Conservation (phyloP, 2,888 invertebrate genomes). For the Philereme vetulata region DNA sequence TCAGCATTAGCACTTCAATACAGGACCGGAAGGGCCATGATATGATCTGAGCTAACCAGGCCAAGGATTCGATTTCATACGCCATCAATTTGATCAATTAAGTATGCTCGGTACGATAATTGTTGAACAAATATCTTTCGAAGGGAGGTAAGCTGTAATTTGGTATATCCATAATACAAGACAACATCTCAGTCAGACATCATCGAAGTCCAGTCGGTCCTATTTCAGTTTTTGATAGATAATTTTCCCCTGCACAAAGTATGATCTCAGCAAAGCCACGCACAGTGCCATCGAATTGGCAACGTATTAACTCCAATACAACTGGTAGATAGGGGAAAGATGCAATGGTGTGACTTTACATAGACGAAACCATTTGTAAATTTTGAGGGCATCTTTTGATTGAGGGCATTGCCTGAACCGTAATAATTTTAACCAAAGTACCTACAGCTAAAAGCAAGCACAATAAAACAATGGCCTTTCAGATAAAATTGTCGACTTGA, state of each 20-base stretch:
- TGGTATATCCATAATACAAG: background rate
- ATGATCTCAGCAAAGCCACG: too few relatives aligned
- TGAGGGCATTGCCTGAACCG: constrained; percentile 5
- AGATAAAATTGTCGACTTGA: constrained; percentile 30
- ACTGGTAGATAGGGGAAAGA: too few relatives aligned
- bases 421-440: background rate
- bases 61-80: constrained; percentile 46
- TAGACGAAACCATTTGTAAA: background rate
- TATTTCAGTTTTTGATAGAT: too few relatives aligned
- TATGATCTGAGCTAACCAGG: constrained; percentile 44
- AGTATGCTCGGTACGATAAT: constrained; percentile 19
- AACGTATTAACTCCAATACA: too few relatives aligned
- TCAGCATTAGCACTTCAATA: constrained; percentile 20
- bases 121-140: constrained; percentile 22
- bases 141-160: background rate
- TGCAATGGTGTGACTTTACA: too few relatives aligned
- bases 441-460: constrained; percentile 19
- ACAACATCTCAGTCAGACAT: too few relatives aligned
- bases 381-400: background rate
- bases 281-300: too few relatives aligned
- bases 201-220: too few relatives aligned
- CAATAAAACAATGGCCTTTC: constrained; percentile 32
- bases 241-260: too few relatives aligned
- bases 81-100: constrained; percentile 17
- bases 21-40: constrained; percentile 46